These are phyloP conservation scores for Matsumyia berberina DNA, from an alignment of 2,888 invertebrate species.

Conservation along the genomic window DNA sequence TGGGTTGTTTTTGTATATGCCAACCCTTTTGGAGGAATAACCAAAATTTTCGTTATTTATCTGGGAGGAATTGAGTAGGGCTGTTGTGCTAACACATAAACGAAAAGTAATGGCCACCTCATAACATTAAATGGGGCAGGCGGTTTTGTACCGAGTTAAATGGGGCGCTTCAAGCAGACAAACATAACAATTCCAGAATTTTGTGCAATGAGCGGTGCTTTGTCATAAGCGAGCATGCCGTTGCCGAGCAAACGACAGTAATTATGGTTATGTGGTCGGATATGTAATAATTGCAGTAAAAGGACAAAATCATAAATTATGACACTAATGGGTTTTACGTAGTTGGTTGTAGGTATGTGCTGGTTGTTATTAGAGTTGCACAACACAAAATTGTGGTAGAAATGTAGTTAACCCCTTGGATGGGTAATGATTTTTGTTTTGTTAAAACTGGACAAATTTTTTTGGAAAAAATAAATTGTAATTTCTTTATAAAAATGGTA, in stretches of 20 bases:
- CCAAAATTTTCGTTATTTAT: conserved; percentile 24
- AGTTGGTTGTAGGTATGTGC: conserved; percentile 30
- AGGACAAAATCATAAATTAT: conserved; percentile 52
- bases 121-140: conserved; percentile 35
- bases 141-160: conserved; percentile 21
- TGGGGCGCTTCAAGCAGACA: conserved; percentile 47
- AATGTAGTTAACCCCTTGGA: too few relatives aligned
- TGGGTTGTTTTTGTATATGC: neutral
- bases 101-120: conserved; percentile 36
- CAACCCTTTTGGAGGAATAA: conserved; percentile 20
- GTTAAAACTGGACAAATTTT: too few relatives aligned
- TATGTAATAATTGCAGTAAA: conserved; percentile 45
- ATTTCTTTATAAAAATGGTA: too few relatives aligned
- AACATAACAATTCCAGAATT: conserved; percentile 28
- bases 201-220: conserved; percentile 35
- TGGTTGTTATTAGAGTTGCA: conserved; percentile 45
- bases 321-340: conserved; percentile 20
- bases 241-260: conserved; percentile 35
- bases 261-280: conserved; percentile 55
- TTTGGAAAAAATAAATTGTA: too few relatives aligned
- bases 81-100: conserved; percentile 19
- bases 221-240: conserved; percentile 37
- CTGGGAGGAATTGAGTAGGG: neutral
- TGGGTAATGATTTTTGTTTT: too few relatives aligned
- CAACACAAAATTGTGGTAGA: too few relatives aligned